Base-by-base conservation (phyloP, 2,797 vertebrate species). In the Petrocephalus schoutedeni region DNA sequence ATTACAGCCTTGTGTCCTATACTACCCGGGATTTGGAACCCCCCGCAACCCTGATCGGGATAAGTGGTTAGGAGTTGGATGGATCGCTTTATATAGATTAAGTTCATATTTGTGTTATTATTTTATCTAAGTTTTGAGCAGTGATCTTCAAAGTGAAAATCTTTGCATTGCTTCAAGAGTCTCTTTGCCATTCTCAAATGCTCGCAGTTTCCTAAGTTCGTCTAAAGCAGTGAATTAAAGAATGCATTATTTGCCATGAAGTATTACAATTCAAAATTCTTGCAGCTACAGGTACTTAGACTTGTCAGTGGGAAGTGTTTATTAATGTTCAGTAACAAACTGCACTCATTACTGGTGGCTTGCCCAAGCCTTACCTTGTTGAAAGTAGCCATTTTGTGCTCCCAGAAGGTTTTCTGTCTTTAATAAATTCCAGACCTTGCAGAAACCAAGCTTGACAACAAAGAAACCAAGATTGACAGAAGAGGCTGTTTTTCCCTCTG, bases 301-400 rank as follows among this genome's bases (percentile, higher is more conserved):
- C 51, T 85, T 85, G 53, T 51, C 45, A 56, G 28, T 21, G 71
- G 36, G 36, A 77, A 77, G 71, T 80, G 41, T 49, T 80, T 80
- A 77, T 36, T 77, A 49, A 80, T 80, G 36, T 16, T 80, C 41
- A 80, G 74, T 80, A 21, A 49, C 71, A 45, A 77, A n/a, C 74
- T 80, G 10, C 16, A 49, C 16, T 80, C 32, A 80, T 4, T 49
- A 80, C 74, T 49, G 41, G 74, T 80, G 19, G 36, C 19, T 21
- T 80, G 36, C 41, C 74, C 19, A 49, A 80, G 74, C 54, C 82
- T 57, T 85, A 28, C 53, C 83, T 85, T 57, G 51, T 57, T 16
- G 23, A 57, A 84, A 83, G 80, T 84, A 54, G n/a, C 45, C 49
- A 87, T 71, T 58, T 59, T 86, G 49, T 61, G 45, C 57, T 57